Evolutionary conservation across 2,888 invertebrate species (phyloP).

Genomic region (Caenorhabditis macrosperma): DNA sequence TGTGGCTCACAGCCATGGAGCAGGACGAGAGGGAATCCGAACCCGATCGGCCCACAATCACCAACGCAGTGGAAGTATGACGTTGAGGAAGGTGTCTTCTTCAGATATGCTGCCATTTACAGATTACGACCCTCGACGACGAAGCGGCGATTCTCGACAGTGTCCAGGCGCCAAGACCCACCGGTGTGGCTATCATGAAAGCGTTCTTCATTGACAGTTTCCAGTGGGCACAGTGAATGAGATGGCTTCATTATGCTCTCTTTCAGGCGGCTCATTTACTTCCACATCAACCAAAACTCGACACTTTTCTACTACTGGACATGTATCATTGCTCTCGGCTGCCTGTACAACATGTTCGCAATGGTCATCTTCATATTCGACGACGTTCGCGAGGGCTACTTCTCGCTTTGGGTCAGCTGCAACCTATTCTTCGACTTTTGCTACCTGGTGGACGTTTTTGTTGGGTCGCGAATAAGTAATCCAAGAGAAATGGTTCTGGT

Average conservation of each 20-base stretch:
- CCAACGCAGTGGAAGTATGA: background rate
- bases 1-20: slow-evolving; percentile 40
- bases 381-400: slow-evolving; percentile 65
- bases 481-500: too few species aligned
- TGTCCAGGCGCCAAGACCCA: background rate
- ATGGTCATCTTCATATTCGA: slow-evolving; percentile 79
- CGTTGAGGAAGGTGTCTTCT: background rate
- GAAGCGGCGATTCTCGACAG: slow-evolving; percentile 15
- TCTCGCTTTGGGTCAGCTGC: slow-evolving; percentile 62
- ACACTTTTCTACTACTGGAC: slow-evolving; percentile 76
- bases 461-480: slow-evolving; percentile 72
- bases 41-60: slow-evolving; percentile 42
- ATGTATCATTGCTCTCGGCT: slow-evolving; percentile 69
- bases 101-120: background rate
- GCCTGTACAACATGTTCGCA: slow-evolving; percentile 75
- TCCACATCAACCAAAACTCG: slow-evolving; percentile 43
- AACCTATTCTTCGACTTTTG: slow-evolving; percentile 71
- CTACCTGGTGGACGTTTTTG: slow-evolving; percentile 70
- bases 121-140: background rate
- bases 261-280: slow-evolving; percentile 43
- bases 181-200: slow-evolving; percentile 18
- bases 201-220: background rate
- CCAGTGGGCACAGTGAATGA: background rate
- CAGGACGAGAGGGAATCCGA: slow-evolving; percentile 51
- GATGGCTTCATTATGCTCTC: too few species aligned